These are phyloP conservation scores for Luehdorfia chinensis DNA, from an alignment of 1,140 invertebrate species.

Conservation along the genomic window DNA sequence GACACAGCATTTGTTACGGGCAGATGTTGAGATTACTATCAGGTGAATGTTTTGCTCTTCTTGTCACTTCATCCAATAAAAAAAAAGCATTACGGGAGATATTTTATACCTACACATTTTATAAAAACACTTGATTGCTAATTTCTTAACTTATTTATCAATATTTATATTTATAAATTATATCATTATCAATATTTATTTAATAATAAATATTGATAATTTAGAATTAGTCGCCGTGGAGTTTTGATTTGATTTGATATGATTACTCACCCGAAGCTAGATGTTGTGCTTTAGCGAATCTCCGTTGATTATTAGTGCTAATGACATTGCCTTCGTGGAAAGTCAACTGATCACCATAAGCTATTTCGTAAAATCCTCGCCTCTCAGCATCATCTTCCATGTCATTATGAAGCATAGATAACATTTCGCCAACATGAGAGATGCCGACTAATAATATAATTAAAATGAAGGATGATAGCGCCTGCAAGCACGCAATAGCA, in stretches of 20 bases:
- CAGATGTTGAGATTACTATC: no score
- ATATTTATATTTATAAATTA: no score
- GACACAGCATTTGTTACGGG: no score
- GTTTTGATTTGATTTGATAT: no score
- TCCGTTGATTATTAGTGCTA: constrained; percentile 62
- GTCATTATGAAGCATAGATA: constrained; percentile 63
- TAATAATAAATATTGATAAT: no score
- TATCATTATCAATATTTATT: no score
- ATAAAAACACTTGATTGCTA: no score
- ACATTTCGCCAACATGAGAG: constrained; percentile 63
- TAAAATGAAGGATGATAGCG: constrained; percentile 61
- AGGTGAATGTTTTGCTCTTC: no score
- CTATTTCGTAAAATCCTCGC: constrained; percentile 53
- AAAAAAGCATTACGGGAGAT: no score
- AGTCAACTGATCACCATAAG: constrained; percentile 45
- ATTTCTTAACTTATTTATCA: no score
- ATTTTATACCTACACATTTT: no score
- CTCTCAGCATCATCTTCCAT: constrained; percentile 69
- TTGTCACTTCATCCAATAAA: no score
- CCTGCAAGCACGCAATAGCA: constrained; percentile 41
- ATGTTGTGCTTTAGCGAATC: constrained; percentile 63
- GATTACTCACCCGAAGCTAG: constrained; percentile 61
- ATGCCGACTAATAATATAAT: constrained; percentile 65
- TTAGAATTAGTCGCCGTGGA: not conserved
- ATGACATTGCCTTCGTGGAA: constrained; percentile 60